phyloP scores from a whole-genome alignment of 2,113 vertebrate genomes.

The Trematocara variabile region DNA sequence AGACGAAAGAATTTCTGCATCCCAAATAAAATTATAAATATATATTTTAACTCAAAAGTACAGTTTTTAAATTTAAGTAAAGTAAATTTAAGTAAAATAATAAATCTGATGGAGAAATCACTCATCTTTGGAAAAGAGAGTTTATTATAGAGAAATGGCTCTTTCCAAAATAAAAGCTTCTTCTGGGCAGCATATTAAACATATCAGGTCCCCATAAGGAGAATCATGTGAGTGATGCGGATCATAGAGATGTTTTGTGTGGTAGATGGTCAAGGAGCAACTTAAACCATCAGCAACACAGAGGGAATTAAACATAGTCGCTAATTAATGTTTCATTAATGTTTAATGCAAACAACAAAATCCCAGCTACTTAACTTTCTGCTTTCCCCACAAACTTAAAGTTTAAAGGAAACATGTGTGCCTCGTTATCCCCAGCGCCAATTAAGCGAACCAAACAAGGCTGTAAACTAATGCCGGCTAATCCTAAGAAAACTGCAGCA shows the following conservation, averaged over 20 bases:
- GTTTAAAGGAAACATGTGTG: background rate
- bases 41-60: too few relatives aligned
- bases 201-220: too few relatives aligned
- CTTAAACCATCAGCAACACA: background rate
- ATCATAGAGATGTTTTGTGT: background rate
- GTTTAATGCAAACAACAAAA: background rate
- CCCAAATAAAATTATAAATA: background rate
- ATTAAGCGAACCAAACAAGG: background rate
- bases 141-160: too few relatives aligned
- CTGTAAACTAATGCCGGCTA: background rate
- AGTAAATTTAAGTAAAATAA: too few relatives aligned
- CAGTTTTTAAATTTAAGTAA: too few relatives aligned
- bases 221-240: background rate
- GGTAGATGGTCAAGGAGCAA: background rate
- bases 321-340: background rate
- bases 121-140: too few relatives aligned
- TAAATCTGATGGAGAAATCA: too few relatives aligned
- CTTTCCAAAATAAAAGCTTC: rapidly evolving
- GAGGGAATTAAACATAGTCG: rapidly evolving
- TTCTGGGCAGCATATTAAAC: too few relatives aligned
- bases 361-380: background rate
- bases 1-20: background rate
- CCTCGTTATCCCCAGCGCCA: background rate
- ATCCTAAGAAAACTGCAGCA: background rate
- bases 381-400: background rate